Base-by-base conservation (phyloP, 2,113 vertebrate genomes). In the Agapornis roseicollis region DNA sequence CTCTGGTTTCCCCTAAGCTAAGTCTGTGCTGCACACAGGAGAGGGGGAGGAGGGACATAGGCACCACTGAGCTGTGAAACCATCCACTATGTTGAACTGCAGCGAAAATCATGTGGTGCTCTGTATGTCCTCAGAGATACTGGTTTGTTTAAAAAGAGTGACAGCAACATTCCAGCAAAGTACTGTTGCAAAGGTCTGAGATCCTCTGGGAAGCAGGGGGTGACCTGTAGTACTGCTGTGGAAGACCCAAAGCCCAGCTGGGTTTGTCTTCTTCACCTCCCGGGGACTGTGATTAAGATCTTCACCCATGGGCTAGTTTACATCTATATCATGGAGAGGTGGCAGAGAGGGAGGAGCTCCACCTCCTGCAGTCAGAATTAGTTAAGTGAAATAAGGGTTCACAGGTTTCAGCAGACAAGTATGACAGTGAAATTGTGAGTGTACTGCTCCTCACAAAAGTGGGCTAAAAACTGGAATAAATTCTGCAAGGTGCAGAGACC, bases 41-140 rank as follows among this genome's bases (percentile, higher is more conserved):
- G 46, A 23, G 11, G 17, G 3, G 1, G 0, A 25, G 20, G 56
- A 42, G 29, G 16, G 4, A n/a, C 4, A 1, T 7, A 31, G 8
- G 33, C 16, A 24, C 5, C 23, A 31, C 10, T 39, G 39, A 68
- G 47, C 46, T 0, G 0, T 53, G 35, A 53, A 78, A 27, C 7
- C 18, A 7, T 27, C 33, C 27, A 20, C n/a, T 53, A 11, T 39
- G 19, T 33, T 74, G 52, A 93, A 91, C 68, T 11, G 2, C 11
- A 72, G 42, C 44, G 55, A 79, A 85, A 81, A 47, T 42, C 46
- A n/a, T 23, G 2, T 47, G 23, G 25, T 55, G 17, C 10, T 63
- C 29, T 71, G 1, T 29, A 9, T 41, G 14, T 69, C 13, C 33
- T 58, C 71, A 29, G 33, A 5, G 0, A 0, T 11, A 16, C 60